A percentile compares a stretch with the other conserved stretches of the same genome.
Conservation (phyloP, 2,797 vertebrate species). For the Pitangus sulphuratus region DNA sequence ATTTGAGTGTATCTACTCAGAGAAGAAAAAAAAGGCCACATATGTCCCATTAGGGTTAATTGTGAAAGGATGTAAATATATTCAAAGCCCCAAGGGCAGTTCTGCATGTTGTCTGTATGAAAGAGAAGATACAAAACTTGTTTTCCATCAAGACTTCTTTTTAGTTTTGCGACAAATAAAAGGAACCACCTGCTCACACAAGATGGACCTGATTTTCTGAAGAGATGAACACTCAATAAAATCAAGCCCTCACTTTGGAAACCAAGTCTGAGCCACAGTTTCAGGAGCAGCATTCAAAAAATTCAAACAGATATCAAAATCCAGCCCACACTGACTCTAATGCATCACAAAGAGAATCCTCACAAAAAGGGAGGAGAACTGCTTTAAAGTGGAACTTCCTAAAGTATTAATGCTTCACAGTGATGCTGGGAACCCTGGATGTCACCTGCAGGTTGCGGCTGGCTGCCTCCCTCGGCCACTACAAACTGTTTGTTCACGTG, state of each 20-base stretch:
- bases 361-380: neutral
- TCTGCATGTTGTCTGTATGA: slow-evolving; percentile 71
- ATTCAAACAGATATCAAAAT: neutral
- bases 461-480: neutral
- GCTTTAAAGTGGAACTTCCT: neutral
- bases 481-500: neutral
- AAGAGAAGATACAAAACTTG: slow-evolving; percentile 65
- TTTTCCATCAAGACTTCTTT: slow-evolving; percentile 69
- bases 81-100: slow-evolving; percentile 72
- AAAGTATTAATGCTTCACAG: neutral
- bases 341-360: neutral
- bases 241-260: neutral
- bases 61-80: slow-evolving; percentile 77
- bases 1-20: slow-evolving; percentile 70
- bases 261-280: neutral
- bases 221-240: neutral
- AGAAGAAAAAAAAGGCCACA: slow-evolving; percentile 45
- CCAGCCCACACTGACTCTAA: neutral
- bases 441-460: neutral
- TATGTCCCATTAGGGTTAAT: slow-evolving; percentile 79
- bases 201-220: slow-evolving; percentile 6
- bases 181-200: slow-evolving; percentile 18
- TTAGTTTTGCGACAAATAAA: slow-evolving; percentile 44
- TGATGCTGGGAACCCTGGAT: neutral
- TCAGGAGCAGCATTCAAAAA: neutral